Base-by-base conservation (phyloP, 30 jellyfish, hydroid and myxozoan genomes). In the Mastigias papua region DNA sequence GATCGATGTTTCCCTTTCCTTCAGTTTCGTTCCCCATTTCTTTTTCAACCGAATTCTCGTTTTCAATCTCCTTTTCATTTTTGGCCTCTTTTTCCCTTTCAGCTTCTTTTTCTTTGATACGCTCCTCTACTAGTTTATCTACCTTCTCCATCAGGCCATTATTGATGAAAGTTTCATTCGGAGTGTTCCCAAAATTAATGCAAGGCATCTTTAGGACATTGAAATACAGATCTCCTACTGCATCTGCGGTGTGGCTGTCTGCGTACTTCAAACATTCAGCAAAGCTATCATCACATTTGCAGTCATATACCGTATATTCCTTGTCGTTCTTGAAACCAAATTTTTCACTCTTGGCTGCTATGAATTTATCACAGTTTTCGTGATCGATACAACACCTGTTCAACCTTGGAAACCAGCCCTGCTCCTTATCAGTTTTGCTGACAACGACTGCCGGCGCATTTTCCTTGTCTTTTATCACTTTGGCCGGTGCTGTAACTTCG, bases 201-300 rank as follows among this genome's bases (percentile, higher is more conserved):
- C 99, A 94, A 1, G 99, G 97, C 73, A 94, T 89, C 50, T 94
- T 89, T 81, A 94, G 69, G 37, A 89, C 93, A 51, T 94, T 94
- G 95, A 94, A 94, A 67, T 94, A 94, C 74, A 94, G 69, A 50
- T 94, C 96, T 2, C 99, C 99, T 10, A 94, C 99, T 0, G 99
- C 97, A 86, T 89, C 97, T 69, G 97, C 97, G 6, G 99, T 89
- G 29, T 80, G 81, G 57, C 98, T 81, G 63, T 90, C 90, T 29
- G 97, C 97, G 28, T 89, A 77, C 80, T 86, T 94, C 48, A 94
- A 80, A 75, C 99, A 94, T 25, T 72, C 86, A 15, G 93, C 86
- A 75, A 94, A 94, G n/a, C 85, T 71, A 34, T 96, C 99, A 66
- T 94, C 99, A 69, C 99, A 94, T 66, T 88, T 91, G 86, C 99